phyloP scores from a whole-genome alignment of 2,797 vertebrate genomes.

The Hemibagrus guttatus region DNA sequence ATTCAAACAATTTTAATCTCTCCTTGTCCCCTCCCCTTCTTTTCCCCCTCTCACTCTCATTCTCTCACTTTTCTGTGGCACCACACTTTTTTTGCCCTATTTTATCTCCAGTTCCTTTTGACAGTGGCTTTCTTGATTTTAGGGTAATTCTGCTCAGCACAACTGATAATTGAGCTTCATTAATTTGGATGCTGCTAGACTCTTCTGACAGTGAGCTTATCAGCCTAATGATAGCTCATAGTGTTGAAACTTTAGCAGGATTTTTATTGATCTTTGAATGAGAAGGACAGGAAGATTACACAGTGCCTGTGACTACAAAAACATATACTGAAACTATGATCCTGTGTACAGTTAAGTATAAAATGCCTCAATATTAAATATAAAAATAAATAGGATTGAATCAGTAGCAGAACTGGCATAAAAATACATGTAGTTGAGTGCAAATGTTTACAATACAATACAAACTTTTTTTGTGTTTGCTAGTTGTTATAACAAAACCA shows the following conservation, averaged over 20 bases:
- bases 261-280: constrained; percentile 24
- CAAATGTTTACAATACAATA: background rate
- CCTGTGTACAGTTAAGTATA: background rate
- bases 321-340: constrained; percentile 8
- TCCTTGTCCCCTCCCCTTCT: constrained; percentile 65
- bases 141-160: constrained; percentile 77
- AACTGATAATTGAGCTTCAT: constrained; percentile 79
- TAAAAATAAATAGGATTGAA: background rate
- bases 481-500: background rate
- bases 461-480: too few relatives aligned
- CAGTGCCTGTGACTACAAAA: constrained; percentile 7
- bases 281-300: constrained; percentile 10
- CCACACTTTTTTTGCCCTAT: constrained; percentile 52
- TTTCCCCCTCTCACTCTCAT: constrained; percentile 60
- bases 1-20: constrained; percentile 85
- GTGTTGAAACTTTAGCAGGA: constrained; percentile 61
- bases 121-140: constrained; percentile 73
- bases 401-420: background rate
- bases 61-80: constrained; percentile 62
- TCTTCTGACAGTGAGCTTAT: constrained; percentile 75
- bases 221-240: constrained; percentile 73
- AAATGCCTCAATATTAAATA: background rate
- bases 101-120: constrained; percentile 61
- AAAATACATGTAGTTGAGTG: background rate
- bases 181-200: constrained; percentile 74